Evolutionary conservation across 2,113 vertebrate genomes (phyloP), one percentile per base, ranked within the genome.

Genomic region (Sander lucioperca): DNA sequence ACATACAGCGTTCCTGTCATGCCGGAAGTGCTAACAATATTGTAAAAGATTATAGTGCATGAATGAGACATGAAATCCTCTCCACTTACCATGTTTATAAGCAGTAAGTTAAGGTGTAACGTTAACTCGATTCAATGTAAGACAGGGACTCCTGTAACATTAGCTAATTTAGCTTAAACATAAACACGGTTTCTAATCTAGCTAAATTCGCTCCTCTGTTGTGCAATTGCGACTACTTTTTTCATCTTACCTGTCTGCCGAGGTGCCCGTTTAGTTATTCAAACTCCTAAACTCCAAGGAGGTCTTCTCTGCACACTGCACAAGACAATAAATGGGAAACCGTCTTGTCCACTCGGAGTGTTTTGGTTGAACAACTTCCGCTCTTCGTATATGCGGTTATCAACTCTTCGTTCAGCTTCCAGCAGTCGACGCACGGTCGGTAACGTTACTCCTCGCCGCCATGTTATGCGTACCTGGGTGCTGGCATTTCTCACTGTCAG

Each of bases 321-420:
- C 74, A 15, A 0, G 1, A 47, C 75, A 18, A 51, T 16, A 50
- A 56, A 11, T n/a, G 18, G 18, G n/a, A 63, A 23, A 2, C 27
- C 0, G 72, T 11, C 47, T 6, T 14, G 8, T 15, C 6, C 58
- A 1, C 39, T 11, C 2, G 7, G 13, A 23, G 4, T 36, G 66
- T 82, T 67, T 57, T 4, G 18, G n/a, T 33, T 4, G 14, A 79
- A 64, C 58, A 18, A 70, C 79, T 85, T 89, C 84, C 84, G 81
- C 72, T 67, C 51, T 48, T 23, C 36, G 21, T 1, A 2, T 0
- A 2, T 0, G 59, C 30, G 15, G 48, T 66, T n/a, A 1, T 16
- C 50, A 74, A n/a, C 10, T 23, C 33, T 30, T 16, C 15, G 25
- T 39, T 74, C 54, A 39, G 39, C 39, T 39, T 82, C 45, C 56